Evolutionary conservation across 35 echinoderm and acorn worm species (phyloP), one percentile per base, ranked within the genome.

Genomic region (Lytechinus variegatus): DNA sequence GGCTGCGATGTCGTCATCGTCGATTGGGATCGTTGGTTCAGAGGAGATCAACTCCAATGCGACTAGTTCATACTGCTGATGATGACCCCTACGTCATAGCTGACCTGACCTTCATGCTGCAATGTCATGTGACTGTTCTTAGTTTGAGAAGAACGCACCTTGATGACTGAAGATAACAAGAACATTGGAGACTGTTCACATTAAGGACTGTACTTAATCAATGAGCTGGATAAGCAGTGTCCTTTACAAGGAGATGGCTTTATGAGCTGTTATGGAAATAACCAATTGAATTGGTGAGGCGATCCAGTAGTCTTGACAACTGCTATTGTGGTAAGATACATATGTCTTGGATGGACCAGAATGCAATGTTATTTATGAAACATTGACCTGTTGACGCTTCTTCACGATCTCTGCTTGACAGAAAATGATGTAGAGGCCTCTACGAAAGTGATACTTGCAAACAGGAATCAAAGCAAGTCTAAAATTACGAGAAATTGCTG

Each of bases 61-160:
- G 24, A 93, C 92, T 4, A 93, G 92, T 54, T 55, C 92, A 54
- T 93, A 55, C 92, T 93, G 92, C 54, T 93, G 92, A 93, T 57
- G 92, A 93, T 79, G 66, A 79, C 66, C 66, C 5, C 66, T 24
- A 0, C 19, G 66, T 79, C 66, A 24, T 24, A 44, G 4, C 16
- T 79, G 66, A 79, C 19, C 66, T 79, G 66, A 79, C 16, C 6
- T 79, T 79, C 8, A 79, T 79, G 66, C 66, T 79, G 66, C 66
- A 79, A 79, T 79, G 21, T 16, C 19, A 79, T 79, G 66, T 79
- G 19, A 79, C 66, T 79, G 16, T 79, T 79, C 4, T n/a, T 0
- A 24, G 19, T 24, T 79, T 79, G 19, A n/a, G 14, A 79, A 79
- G 19, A 79, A 79, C 14, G 7, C 19, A 79, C 66, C 66, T 79